Conservation (phyloP, 2,888 invertebrate genomes). For the Linhomoeus sp. region DNA sequence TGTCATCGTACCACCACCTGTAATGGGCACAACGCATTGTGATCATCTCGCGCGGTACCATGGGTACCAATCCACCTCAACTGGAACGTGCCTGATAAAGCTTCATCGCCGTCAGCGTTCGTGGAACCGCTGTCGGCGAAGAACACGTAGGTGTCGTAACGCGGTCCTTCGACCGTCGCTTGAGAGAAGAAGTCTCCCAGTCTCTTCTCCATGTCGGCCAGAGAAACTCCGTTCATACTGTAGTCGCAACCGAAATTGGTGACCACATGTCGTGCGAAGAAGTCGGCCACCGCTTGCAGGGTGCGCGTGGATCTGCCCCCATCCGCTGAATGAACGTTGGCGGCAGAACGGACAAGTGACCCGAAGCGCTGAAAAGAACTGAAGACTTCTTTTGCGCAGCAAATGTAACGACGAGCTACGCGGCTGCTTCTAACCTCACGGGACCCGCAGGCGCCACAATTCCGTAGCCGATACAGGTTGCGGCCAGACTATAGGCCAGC, state of each 20-base stretch:
- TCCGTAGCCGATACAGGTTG: constrained; percentile 29
- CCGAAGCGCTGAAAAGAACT: too few relatives aligned
- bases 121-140: constrained; percentile 29
- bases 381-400: too few relatives aligned
- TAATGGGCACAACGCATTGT: too few relatives aligned
- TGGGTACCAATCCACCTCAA: too few relatives aligned
- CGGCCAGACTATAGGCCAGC: constrained; percentile 27
- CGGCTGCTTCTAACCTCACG: constrained; percentile 16
- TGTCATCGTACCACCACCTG: background rate
- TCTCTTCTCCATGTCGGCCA: constrained; percentile 8
- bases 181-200: constrained; percentile 21
- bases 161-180: constrained; percentile 26
- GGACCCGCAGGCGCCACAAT: constrained; percentile 27
- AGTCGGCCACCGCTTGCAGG: constrained; percentile 22
- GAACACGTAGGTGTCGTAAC: constrained; percentile 29
- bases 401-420: too few relatives aligned
- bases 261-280: constrained; percentile 28
- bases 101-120: too few relatives aligned
- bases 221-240: constrained; percentile 25
- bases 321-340: constrained; percentile 20
- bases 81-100: too few relatives aligned
- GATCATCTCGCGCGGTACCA: too few relatives aligned
- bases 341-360: constrained; percentile 20
- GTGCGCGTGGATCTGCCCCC: constrained; percentile 19
- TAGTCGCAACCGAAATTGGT: constrained; percentile 29